Percentiles rank a stretch among this genome's conserved stretches.
Conservation (phyloP, 2,888 invertebrate genomes). For the Scaptomyza parva region DNA sequence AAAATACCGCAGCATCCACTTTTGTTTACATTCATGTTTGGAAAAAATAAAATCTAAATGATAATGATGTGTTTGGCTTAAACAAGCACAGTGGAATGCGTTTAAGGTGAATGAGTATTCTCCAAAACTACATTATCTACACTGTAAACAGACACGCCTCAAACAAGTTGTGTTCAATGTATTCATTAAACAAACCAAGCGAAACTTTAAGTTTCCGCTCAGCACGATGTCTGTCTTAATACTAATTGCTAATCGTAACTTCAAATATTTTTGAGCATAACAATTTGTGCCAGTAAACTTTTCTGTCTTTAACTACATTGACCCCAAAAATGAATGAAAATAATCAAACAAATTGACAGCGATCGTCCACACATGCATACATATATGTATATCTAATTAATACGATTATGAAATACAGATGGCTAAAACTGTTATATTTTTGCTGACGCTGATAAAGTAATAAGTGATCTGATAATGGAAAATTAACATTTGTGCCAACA, state of each 20-base stretch:
- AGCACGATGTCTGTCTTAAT: slow-evolving; percentile 10
- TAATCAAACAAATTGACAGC: slow-evolving; percentile 10
- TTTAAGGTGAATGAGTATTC: neutral
- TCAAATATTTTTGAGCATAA: slow-evolving; percentile 15
- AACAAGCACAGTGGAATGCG: slow-evolving; percentile 24
- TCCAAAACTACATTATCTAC: neutral
- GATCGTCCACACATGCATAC: slow-evolving; percentile 27
- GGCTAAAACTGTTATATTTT: too few species aligned
- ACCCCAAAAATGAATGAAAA: slow-evolving; percentile 38
- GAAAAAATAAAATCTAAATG: slow-evolving; percentile 26
- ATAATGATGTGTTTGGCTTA: slow-evolving; percentile 51
- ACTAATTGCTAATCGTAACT: slow-evolving; percentile 16
- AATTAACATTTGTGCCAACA: too few species aligned
- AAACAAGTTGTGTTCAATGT: slow-evolving; percentile 19
- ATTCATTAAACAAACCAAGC: slow-evolving; percentile 37
- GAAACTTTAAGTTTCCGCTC: slow-evolving; percentile 14
- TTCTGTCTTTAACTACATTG: slow-evolving; percentile 23
- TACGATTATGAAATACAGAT: slow-evolving; percentile 23
- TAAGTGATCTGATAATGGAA: slow-evolving; percentile 2
- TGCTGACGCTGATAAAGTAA: neutral
- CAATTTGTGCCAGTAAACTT: slow-evolving; percentile 21
- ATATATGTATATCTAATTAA: slow-evolving; percentile 43
- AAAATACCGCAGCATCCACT: slow-evolving; percentile 60
- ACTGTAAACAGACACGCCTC: slow-evolving; percentile 10
- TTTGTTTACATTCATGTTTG: slow-evolving; percentile 68